Base-by-base conservation (phyloP, 1,140 invertebrate species). In the Xylocopa sonorina region DNA sequence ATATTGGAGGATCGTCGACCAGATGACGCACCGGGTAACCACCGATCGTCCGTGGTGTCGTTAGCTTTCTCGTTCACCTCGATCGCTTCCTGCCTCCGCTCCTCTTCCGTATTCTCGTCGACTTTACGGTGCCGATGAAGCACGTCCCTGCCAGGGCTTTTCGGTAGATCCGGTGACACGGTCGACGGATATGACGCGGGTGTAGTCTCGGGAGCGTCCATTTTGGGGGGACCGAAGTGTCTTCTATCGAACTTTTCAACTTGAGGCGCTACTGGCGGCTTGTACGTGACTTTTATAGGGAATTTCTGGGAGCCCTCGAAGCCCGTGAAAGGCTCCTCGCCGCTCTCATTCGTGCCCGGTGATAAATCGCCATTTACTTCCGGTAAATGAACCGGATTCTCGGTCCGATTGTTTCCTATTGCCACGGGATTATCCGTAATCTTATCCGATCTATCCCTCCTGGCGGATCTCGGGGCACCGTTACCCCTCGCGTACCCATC, bases 211-310 rank as follows among this genome's bases (percentile, higher is more conserved):
- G 74, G 38, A 53, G 79, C 34, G 24, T 88, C 81, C 48, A 82
- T 18, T 38, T 89, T 91, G 4, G 85, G 79, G 24, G 89, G 86
- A 0, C 90, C 89, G 24, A 92, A 92, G 73, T 90, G 89, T 24
- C 91, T 86, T 48, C 90, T 87, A 81, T 92, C 91, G 66, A 91
- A 90, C 85, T 91, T 91, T 55, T 91, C 90, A 16, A 80, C 63
- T 12, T 88, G 85, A 63, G 81, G 68, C 14, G 80, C 48, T 12
- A 62, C 66, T 0, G 87, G 53, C 43, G 82, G 63, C 72, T 90
- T 90, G 55, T 91, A 85, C 71, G 88, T 91, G 67, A 88, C 80
- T 82, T 88, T 89, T 38, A 89, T 81, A 10, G 90, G 88, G 55
- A 91, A 89, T 55, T 91, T 91, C 73, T 89, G 88, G 24, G 90